Evolutionary conservation across 1,140 invertebrate genomes (phyloP).

Genomic region (Pseudomyrmex gracilis): DNA sequence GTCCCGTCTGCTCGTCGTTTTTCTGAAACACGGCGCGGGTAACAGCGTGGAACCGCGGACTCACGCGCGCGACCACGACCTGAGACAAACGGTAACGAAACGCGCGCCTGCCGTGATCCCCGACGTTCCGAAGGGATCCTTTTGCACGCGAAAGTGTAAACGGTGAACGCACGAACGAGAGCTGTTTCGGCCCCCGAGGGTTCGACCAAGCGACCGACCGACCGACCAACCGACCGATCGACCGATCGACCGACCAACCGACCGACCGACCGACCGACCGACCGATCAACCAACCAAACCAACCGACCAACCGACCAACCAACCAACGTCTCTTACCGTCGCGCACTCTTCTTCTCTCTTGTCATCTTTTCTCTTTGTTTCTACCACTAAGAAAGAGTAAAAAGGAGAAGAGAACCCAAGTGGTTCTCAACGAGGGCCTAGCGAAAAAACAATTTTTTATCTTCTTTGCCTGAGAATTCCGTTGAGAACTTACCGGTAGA

Average conservation of each 20-base stretch:
- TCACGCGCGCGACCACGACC: conserved; percentile 74
- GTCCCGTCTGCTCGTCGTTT: conserved; percentile 38
- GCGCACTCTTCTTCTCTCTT: conserved; percentile 35
- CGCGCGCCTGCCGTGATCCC: conserved; percentile 66
- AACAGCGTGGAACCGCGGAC: conserved; percentile 71
- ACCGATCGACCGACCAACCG: conserved; percentile 50
- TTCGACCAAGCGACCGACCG: conserved; percentile 62
- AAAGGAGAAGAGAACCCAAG: conserved; percentile 66
- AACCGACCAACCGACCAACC: too few relatives aligned
- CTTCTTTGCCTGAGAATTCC: not conserved
- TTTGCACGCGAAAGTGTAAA: conserved; percentile 80
- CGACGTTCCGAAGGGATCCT: conserved; percentile 53
- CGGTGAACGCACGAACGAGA: conserved; percentile 74
- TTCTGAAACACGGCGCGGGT: conserved; percentile 61
- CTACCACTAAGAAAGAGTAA: conserved; percentile 56
- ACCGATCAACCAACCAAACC: conserved; percentile 49
- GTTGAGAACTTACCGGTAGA: not conserved
- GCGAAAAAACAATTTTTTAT: conserved; percentile 21
- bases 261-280: conserved; percentile 59
- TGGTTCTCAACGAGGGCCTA: conserved; percentile 70
- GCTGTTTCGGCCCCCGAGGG: conserved; percentile 26
- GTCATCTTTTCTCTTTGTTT: conserved; percentile 63
- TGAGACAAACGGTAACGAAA: conserved; percentile 80
- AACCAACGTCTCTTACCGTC: conserved; percentile 29
- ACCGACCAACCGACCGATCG: conserved; percentile 60